phyloP scores from a whole-genome alignment of 2,888 invertebrate species.

The Acronicta alni region DNA sequence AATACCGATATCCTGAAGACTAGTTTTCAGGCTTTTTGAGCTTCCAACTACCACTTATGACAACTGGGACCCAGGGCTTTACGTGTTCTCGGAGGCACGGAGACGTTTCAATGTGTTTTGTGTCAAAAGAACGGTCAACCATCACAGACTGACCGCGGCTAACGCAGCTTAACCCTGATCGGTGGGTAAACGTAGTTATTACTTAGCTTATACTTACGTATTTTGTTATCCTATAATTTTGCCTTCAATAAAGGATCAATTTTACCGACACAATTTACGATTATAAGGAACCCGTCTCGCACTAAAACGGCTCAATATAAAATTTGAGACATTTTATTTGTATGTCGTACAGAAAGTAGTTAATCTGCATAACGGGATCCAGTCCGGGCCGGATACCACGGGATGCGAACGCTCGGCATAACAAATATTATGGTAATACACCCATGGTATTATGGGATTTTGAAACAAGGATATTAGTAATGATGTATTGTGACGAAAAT shows the following conservation, averaged over 20 bases:
- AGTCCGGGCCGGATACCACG: conserved; percentile 33
- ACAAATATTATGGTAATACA: conserved; percentile 63
- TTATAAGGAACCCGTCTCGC: conserved; percentile 43
- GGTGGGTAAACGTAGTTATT: too few relatives aligned
- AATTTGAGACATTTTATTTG: conserved; percentile 60
- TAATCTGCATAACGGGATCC: conserved; percentile 76
- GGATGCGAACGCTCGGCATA: conserved; percentile 58
- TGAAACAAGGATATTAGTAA: conserved; percentile 35
- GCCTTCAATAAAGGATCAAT: not conserved
- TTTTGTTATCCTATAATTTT: too few relatives aligned
- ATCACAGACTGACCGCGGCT: too few relatives aligned
- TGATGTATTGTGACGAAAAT: conserved; percentile 5
- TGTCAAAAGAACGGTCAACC: too few relatives aligned
- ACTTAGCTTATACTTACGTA: too few relatives aligned
- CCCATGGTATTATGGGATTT: conserved; percentile 33
- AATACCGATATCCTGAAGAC: too few relatives aligned
- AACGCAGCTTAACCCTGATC: too few relatives aligned
- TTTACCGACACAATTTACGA: conserved; percentile 3
- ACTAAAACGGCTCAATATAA: conserved; percentile 42
- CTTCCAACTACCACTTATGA: too few relatives aligned
- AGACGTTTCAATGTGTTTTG: too few relatives aligned
- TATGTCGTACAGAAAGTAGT: conserved; percentile 65
- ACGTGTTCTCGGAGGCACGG: too few relatives aligned
- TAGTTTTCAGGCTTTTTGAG: too few relatives aligned
- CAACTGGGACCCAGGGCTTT: too few relatives aligned